Evolutionary conservation across 2,113 vertebrate genomes (phyloP), one percentile per base, ranked within the genome.

Genomic region (Alouatta palliata): DNA sequence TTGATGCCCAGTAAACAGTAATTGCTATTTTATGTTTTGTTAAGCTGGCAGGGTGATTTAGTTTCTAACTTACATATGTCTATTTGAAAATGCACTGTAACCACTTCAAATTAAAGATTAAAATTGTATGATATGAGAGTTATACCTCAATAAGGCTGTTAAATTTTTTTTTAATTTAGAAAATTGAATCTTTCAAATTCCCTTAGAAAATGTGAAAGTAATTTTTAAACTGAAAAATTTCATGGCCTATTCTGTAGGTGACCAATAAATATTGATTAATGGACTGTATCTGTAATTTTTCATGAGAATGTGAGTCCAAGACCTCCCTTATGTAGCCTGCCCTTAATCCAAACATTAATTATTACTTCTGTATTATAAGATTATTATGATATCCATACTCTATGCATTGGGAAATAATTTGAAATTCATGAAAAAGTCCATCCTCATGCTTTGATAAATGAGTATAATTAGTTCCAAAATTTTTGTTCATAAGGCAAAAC

Each of bases 391-490:
- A 93, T 64, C 54, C 47, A 25, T 56, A 35, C 8, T 76, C 12
- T 45, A 52, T 37, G 32, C 75, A 56, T 76, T 61, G 64, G 43
- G 85, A 94, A 96, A 75, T 81, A 79, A 91, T 89, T 90, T 92
- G 37, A 95, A 96, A 93, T 91, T 87, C 75, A 91, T 64, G n/a
- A 76, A 93, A 27, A 96, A 82, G 68, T 89, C 40, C 47, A 84
- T 87, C 54, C 13, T 87, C 43, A 5, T 86, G 35, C 75, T 96
- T 97, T 96, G 90, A 97, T 91, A 96, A 96, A 96, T 96, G 95
- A 95, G 70, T 76, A 80, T 91, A 96, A 94, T 97, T 96, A 90
- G 23, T 94, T 92, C 47, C 86, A 82, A 96, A 96, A 66, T 37
- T 91, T 96, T 86, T 97, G 70, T 80, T 94, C 94, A 83, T 54